phyloP scores from a whole-genome alignment of 1,140 invertebrate genomes.

The Drosophila parvula region DNA sequence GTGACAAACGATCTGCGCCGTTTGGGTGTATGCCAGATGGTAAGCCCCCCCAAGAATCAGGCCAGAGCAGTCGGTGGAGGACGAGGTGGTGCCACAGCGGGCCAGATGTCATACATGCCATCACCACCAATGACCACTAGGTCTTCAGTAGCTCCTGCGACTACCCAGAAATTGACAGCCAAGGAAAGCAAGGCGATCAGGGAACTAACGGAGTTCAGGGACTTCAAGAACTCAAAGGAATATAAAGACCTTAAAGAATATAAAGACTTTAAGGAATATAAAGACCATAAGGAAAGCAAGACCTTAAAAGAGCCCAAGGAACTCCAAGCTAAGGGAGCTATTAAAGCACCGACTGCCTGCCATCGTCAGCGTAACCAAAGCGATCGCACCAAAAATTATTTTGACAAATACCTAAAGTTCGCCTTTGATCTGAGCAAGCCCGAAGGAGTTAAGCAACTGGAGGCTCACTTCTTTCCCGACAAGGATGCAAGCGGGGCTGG shows the following conservation, averaged over 20 bases:
- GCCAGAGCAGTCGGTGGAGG: background rate
- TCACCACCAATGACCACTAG: background rate
- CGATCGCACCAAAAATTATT: constrained; percentile 53
- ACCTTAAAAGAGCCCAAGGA: constrained; percentile 7
- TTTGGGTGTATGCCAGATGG: constrained; percentile 1
- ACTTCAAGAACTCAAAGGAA: background rate
- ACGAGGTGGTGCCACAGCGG: background rate
- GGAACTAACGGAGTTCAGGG: background rate
- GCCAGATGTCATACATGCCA: background rate
- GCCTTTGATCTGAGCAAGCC: constrained; percentile 66
- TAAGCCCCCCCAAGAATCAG: background rate
- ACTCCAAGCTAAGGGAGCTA: background rate
- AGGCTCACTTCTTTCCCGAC: constrained; percentile 63
- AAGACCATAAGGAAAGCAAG: background rate
- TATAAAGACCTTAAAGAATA: background rate
- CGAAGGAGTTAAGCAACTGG: constrained; percentile 56
- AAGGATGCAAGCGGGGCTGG: background rate
- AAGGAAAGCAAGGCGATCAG: background rate
- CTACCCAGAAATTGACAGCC: background rate
- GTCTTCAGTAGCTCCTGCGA: too few relatives aligned
- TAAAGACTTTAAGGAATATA: background rate
- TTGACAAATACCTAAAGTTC: constrained; percentile 70
- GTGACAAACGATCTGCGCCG: background rate
- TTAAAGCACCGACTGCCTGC: constrained; percentile 5
- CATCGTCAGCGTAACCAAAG: constrained; percentile 35